Evolutionary conservation across 2,113 vertebrate species (phyloP).

Genomic region (Bos javanicus): DNA sequence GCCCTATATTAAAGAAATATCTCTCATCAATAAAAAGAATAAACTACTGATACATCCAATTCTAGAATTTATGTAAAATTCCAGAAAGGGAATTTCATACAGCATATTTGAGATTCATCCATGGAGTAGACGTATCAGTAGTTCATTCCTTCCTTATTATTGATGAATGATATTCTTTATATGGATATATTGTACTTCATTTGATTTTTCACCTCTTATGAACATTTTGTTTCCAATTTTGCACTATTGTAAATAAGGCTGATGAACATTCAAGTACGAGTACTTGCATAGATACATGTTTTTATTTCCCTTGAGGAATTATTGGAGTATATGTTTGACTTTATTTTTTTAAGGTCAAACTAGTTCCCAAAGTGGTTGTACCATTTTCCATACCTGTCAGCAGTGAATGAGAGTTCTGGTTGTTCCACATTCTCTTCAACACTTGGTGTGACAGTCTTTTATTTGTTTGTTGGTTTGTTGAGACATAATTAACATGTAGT

Average conservation of each 20-base stretch:
- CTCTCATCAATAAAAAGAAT: background rate
- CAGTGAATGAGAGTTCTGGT: background rate
- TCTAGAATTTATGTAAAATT: background rate
- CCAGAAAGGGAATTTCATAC: background rate
- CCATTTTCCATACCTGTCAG: background rate
- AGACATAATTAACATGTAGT: background rate
- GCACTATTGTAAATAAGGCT: background rate
- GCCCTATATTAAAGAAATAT: background rate
- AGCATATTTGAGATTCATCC: background rate
- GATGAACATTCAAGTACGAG: background rate
- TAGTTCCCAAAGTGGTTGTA: background rate
- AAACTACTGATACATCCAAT: background rate
- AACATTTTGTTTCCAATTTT: background rate
- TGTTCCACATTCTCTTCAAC: background rate
- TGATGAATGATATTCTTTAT: background rate
- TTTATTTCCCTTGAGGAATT: background rate
- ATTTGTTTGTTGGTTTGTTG: background rate
- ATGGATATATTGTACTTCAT: background rate
- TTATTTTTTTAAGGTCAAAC: background rate
- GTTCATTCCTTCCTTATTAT: constrained; percentile 15
- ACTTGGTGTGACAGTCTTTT: background rate
- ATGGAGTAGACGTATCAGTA: background rate
- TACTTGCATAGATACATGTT: background rate
- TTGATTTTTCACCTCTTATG: background rate
- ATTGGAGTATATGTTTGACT: background rate